Conservation (phyloP, 2,113 vertebrate genomes). For the Todiramphus chloris region DNA sequence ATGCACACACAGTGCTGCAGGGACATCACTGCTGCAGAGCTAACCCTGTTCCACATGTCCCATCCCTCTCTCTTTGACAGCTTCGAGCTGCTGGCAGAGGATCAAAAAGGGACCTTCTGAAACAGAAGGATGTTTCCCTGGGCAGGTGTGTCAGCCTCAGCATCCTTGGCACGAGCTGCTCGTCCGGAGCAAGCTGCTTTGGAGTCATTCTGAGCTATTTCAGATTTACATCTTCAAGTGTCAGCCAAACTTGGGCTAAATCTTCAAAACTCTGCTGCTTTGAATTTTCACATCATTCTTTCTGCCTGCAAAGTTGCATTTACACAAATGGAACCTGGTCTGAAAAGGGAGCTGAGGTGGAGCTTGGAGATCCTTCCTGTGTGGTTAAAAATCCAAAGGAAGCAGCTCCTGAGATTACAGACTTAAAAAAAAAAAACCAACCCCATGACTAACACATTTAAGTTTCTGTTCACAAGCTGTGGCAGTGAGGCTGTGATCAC, state of each 20-base stretch:
- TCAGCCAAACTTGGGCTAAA: neutral
- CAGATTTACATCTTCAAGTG: neutral
- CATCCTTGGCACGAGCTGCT: neutral
- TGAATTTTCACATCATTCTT: neutral
- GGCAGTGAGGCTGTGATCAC: neutral
- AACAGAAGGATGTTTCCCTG: neutral
- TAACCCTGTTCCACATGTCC: fast-evolving
- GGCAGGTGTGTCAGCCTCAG: neutral
- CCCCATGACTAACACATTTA: neutral
- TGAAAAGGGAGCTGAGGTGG: neutral
- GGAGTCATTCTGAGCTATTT: neutral
- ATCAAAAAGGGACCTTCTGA: neutral
- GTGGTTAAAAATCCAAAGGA: neutral
- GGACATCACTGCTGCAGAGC: neutral
- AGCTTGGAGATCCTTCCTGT: neutral
- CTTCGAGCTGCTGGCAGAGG: neutral
- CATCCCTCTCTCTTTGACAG: neutral
- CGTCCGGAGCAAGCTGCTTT: neutral
- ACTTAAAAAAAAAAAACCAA: neutral
- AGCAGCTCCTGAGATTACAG: neutral
- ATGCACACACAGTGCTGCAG: fast-evolving
- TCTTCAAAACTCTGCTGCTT: neutral
- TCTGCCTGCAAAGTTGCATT: neutral
- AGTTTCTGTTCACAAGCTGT: neutral
- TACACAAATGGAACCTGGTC: neutral